Evolutionary conservation across 2,113 vertebrate species (phyloP), one percentile per base, ranked within the genome.

Genomic region (Microtus montanus): DNA sequence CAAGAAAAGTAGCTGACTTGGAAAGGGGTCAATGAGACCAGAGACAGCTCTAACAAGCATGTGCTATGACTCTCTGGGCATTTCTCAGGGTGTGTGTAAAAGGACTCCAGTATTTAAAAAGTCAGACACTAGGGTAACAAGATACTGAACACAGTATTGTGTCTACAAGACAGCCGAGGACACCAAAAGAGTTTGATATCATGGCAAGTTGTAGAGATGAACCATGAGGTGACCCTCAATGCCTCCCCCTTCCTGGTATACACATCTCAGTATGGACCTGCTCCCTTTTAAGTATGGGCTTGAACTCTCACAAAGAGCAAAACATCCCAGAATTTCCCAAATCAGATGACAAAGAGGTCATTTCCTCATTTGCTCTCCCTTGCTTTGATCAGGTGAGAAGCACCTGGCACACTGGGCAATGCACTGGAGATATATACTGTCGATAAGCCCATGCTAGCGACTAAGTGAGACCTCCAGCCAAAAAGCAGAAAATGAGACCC

Each of bases 1-100:
- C 80, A 84, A 84, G 19, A 13, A 47, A 35, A 71, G 10, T 49
- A 52, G 47, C 85, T 87, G 47, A 22, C 33, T 54, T 71, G 5
- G 47, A 47, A 41, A 61, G 58, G 38, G 49, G 26, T 22, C 7
- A 0, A 0, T 47, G 93, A 52, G 35, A n/a, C 47, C 33, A 38
- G 47, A 24, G 84, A 41, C 22, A 26, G 66, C 35, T 54, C 44
- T 38, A 38, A 28, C 47, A 87, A 30, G 15, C 22, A 19, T 52
- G 33, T 14, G 35, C 68, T 2, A 20, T 58, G 0, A 35, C 73
- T 28, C 71, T n/a, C 84, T 15, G 61, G 49, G 28, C 28, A 14
- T 7, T 4, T 17, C 13, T 49, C 30, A 38, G 11, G 26, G 54
- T 0, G 1, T 15, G 44, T 0, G 1, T 15, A 49, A 33, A 19